phyloP scores from a whole-genome alignment of 2,113 vertebrate species.

The Machaerirhynchus nigripectus region DNA sequence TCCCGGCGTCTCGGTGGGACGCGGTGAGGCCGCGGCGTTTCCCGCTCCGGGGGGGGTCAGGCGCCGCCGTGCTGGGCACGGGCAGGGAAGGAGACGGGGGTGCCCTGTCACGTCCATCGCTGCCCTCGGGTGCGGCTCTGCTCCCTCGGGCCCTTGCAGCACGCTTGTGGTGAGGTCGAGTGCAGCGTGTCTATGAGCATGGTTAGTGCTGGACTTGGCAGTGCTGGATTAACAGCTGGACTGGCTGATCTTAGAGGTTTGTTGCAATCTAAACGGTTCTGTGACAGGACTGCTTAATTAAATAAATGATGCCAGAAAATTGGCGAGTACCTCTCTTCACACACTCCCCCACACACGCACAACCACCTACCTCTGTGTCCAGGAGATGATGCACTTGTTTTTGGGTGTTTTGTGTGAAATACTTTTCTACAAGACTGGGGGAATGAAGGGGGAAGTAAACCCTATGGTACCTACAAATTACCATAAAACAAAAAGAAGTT shows the following conservation, averaged over 20 bases:
- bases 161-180: too few relatives aligned
- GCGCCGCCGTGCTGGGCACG: not conserved
- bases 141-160: not conserved
- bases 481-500: not conserved
- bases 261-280: not conserved
- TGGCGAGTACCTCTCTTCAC: not conserved
- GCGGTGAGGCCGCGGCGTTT: not conserved
- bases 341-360: not conserved
- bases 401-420: not conserved
- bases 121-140: not conserved
- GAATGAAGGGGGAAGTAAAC: not conserved
- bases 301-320: not conserved
- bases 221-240: not conserved
- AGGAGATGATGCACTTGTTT: not conserved
- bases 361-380: not conserved
- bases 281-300: not conserved
- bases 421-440: not conserved
- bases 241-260: not conserved
- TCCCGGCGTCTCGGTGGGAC: not conserved
- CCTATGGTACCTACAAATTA: not conserved
- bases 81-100: not conserved
- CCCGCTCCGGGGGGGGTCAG: accelerated
- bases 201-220: not conserved
- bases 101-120: accelerated
- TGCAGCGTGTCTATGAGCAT: accelerated